A percentile compares a stretch with the other conserved stretches of the same genome.
Conservation (phyloP, 2,797 vertebrate genomes). For the Craterocephalus amniculus region DNA sequence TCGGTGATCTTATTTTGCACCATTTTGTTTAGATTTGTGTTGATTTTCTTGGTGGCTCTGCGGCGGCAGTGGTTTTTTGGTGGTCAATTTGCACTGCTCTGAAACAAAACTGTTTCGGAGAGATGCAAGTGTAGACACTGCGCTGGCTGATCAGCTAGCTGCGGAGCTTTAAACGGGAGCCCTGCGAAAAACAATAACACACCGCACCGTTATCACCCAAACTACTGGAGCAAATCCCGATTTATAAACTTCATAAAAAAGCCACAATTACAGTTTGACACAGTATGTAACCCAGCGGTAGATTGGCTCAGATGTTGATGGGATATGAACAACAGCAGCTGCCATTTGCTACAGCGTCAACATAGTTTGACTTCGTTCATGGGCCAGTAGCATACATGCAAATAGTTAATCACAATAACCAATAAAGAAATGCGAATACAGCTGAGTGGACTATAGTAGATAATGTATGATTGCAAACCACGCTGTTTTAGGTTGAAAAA, state of each 20-base stretch:
- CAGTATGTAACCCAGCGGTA: neutral
- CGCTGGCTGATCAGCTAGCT: constrained; percentile 69
- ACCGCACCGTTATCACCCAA: constrained; percentile 28
- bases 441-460: neutral
- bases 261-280: neutral
- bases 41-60: constrained; percentile 43
- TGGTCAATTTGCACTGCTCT: constrained; percentile 72
- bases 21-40: constrained; percentile 82
- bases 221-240: neutral
- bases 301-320: neutral
- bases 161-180: constrained; percentile 83
- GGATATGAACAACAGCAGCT: neutral
- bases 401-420: neutral
- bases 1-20: constrained; percentile 95
- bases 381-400: neutral
- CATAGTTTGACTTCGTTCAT: neutral
- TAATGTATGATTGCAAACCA: neutral
- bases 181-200: constrained; percentile 62
- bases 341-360: neutral
- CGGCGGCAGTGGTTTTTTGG: constrained; percentile 70
- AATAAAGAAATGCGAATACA: too few species aligned
- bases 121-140: constrained; percentile 73
- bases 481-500: neutral
- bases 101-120: constrained; percentile 72
- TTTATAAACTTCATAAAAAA: neutral